A percentile compares a stretch with the other conserved stretches of the same genome.
Evolutionary conservation across 2,888 invertebrate species (phyloP).

Genomic region (Eupithecia tripunctaria): DNA sequence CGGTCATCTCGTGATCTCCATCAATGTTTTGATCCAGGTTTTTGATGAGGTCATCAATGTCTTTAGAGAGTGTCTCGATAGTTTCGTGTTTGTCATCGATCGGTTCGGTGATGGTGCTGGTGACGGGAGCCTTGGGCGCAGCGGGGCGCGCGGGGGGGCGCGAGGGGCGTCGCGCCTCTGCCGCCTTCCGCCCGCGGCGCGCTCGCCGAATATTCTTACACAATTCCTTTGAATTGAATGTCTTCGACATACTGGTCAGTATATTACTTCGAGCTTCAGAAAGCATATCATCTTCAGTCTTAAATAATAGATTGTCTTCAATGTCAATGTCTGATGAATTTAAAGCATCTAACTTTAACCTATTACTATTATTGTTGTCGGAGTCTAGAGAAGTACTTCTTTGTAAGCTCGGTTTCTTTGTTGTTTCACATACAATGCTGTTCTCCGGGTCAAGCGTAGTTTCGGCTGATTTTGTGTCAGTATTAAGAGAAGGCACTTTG

Average conservation of each 20-base stretch:
- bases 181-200: conserved; percentile 75
- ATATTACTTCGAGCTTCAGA: conserved; percentile 80
- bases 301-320: conserved; percentile 85
- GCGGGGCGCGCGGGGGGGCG: conserved; percentile 55
- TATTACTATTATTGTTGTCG: conserved; percentile 84
- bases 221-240: conserved; percentile 80
- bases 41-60: conserved; percentile 79
- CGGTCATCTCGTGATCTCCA: conserved; percentile 63
- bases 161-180: conserved; percentile 59
- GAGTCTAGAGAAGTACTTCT: conserved; percentile 83
- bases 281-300: conserved; percentile 85
- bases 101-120: conserved; percentile 53
- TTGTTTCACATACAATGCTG: conserved; percentile 70
- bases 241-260: conserved; percentile 82
- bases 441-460: conserved; percentile 68
- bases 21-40: conserved; percentile 76
- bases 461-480: conserved; percentile 75
- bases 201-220: conserved; percentile 80
- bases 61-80: conserved; percentile 75
- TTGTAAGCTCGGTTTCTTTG: conserved; percentile 80
- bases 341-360: conserved; percentile 77
- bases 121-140: conserved; percentile 46
- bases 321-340: conserved; percentile 82
- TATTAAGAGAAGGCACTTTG: conserved; percentile 82
- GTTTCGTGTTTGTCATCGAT: conserved; percentile 74